Conservation (phyloP, 2,888 invertebrate genomes). For the Sphaerophoria rueppellii region DNA sequence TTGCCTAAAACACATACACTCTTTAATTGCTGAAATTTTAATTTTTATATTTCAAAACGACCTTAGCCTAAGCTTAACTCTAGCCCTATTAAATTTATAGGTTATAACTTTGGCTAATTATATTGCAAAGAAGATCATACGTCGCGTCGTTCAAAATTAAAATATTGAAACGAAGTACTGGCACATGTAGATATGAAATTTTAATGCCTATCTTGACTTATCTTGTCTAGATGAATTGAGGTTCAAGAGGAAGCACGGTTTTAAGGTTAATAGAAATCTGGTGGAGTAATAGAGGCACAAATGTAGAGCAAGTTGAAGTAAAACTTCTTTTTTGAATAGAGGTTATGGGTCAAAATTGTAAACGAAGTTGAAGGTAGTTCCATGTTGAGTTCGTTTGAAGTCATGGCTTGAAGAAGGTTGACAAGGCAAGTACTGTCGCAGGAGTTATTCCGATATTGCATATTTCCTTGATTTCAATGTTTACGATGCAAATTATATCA, state of each 20-base stretch:
- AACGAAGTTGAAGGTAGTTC: neutral
- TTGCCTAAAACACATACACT: neutral
- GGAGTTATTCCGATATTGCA: no score
- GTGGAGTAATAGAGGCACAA: slow-evolving; percentile 5
- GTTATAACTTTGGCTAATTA: slow-evolving; percentile 23
- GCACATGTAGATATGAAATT: neutral
- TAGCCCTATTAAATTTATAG: slow-evolving; percentile 28
- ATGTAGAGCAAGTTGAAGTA: slow-evolving; percentile 30
- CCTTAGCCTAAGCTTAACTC: slow-evolving; percentile 16
- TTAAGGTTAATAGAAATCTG: slow-evolving; percentile 9
- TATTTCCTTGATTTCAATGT: no score
- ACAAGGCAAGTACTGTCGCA: neutral
- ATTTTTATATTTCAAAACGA: slow-evolving; percentile 28
- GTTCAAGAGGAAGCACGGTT: slow-evolving; percentile 6
- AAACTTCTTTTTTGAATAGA: neutral
- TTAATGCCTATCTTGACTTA: neutral
- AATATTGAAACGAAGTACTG: neutral
- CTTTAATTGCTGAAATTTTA: slow-evolving; percentile 41
- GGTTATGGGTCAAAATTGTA: neutral
- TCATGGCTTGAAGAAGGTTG: neutral
- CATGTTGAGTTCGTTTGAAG: neutral
- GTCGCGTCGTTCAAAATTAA: neutral
- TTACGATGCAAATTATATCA: no score
- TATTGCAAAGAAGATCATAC: slow-evolving; percentile 2
- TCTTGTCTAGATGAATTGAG: neutral